Conservation (phyloP, 2,797 vertebrate species). For the Falco novaeseelandiae region DNA sequence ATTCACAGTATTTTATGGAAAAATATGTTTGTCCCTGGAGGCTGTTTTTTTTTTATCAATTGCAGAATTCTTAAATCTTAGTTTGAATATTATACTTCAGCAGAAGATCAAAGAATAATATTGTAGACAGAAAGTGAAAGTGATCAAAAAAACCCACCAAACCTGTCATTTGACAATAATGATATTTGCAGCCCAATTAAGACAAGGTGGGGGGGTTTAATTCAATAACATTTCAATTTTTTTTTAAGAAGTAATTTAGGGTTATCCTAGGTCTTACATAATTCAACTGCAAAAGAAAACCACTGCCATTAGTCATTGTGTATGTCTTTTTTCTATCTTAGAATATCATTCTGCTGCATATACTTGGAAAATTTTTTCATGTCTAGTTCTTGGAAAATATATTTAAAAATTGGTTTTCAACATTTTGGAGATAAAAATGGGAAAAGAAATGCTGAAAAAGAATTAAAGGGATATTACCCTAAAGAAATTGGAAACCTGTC, state of each 20-base stretch:
- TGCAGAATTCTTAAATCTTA: background rate
- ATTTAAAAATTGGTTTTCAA: background rate
- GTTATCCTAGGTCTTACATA: background rate
- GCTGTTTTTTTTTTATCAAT: rapidly evolving
- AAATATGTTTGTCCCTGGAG: background rate
- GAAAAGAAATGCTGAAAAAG: background rate
- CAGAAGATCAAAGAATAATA: background rate
- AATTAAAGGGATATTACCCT: background rate
- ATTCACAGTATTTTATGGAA: background rate
- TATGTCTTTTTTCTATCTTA: background rate
- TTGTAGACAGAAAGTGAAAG: background rate
- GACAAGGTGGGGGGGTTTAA: background rate
- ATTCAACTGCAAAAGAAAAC: background rate
- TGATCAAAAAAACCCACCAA: background rate
- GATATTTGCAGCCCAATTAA: background rate
- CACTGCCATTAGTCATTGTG: background rate
- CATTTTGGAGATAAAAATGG: background rate
- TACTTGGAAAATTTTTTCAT: background rate
- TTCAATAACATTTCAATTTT: background rate
- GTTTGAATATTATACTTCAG: background rate
- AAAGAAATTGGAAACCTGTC: background rate
- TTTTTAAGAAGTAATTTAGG: background rate
- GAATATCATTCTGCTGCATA: background rate
- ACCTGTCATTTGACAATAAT: background rate
- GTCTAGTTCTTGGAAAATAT: background rate